Evolutionary conservation across 2,797 vertebrate genomes (phyloP), one percentile per base, ranked within the genome.

Genomic region (Syndactyla subalaris): DNA sequence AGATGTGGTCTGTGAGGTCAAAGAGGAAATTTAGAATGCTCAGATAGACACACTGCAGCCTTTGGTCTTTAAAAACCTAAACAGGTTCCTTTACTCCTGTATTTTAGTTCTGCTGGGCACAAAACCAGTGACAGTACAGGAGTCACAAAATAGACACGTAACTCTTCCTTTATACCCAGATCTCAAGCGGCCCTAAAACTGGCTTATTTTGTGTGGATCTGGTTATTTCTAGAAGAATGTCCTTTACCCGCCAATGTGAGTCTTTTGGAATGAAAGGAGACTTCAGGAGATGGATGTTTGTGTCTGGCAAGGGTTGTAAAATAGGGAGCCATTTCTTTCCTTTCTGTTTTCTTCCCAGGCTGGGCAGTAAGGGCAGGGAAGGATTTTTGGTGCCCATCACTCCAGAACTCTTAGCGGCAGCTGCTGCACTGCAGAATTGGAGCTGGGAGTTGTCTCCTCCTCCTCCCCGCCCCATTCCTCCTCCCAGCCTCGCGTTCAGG

Each of bases 371-470:
- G 83, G 85, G 46, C 55, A 89, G 86, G 54, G 43, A 49, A 65
- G 46, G 63, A 17, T 65, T 88, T 90, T 75, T 81, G 82, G 62
- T 91, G 86, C 81, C 57, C 57, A 48, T 10, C 66, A 61, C 77
- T 66, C 72, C 58, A 49, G 67, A 85, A 81, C 41, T 78, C 49
- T 26, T 43, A 81, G 91, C 8, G 13, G 87, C 58, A 43, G 82
- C 71, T 92, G 80, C 94, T 94, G 96, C 96, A 97, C 82, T 97
- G 97, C 96, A 96, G 96, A 91, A 81, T 61, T 51, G 71, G 81
- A 91, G 91, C 89, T 48, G 83, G 76, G 92, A 85, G 61, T 91
- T 94, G 46, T 85, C 93, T 89, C 94, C 96, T 94, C 88, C 93
- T 86, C 76, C 68, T 90, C 89, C 57, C 86, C 89, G 3, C 57